Evolutionary conservation across 2,113 vertebrate genomes (phyloP).

Genomic region (Xiphophorus maculatus): DNA sequence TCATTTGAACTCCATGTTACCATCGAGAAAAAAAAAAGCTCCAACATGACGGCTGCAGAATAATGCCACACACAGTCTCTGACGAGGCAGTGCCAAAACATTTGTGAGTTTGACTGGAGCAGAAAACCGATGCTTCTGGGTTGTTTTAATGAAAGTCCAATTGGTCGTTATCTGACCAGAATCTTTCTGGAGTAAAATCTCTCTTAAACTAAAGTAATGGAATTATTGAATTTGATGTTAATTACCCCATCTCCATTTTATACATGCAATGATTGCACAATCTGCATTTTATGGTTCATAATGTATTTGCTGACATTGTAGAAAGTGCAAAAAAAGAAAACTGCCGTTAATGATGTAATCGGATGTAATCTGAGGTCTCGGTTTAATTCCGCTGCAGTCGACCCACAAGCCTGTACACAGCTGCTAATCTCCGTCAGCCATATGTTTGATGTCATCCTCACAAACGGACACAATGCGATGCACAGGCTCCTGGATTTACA

Average conservation of each 20-base stretch:
- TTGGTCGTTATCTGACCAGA: not conserved
- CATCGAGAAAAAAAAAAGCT: conserved; percentile 1
- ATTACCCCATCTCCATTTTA: conserved; percentile 42
- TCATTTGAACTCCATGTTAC: not conserved
- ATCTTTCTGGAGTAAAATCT: conserved; percentile 9
- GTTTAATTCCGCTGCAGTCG: not conserved
- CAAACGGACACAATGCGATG: not conserved
- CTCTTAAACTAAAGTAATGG: conserved; percentile 57
- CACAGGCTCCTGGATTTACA: not conserved
- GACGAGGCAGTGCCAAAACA: not conserved
- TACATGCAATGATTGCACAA: conserved; percentile 32
- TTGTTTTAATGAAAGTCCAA: not conserved
- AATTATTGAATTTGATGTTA: conserved; percentile 56
- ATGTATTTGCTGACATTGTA: conserved; percentile 51
- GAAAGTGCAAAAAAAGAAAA: conserved; percentile 4
- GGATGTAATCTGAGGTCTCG: not conserved
- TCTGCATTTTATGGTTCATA: conserved; percentile 29
- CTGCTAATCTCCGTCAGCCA: not conserved
- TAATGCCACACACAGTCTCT: not conserved
- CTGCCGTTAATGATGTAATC: conserved; percentile 60
- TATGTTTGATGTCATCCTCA: conserved; percentile 17
- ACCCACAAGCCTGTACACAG: not conserved
- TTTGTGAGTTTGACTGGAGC: not conserved
- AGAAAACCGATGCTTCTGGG: not conserved
- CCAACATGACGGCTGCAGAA: conserved; percentile 9